Evolutionary conservation across 1,140 invertebrate genomes (phyloP).

Genomic region (Cataglyphis hispanica): DNA sequence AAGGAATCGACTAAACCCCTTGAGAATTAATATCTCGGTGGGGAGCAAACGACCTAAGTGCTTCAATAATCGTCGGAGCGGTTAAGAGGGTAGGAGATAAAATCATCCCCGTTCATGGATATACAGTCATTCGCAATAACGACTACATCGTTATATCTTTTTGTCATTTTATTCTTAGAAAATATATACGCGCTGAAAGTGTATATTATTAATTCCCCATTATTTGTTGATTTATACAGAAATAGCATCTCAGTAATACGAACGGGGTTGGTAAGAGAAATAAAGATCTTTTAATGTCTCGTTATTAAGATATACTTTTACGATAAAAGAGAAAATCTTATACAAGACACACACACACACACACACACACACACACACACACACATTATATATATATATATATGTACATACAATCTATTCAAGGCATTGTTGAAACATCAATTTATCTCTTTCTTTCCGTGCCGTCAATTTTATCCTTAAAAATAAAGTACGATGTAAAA

Average conservation of each 20-base stretch:
- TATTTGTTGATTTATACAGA: not conserved
- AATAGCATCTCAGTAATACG: not conserved
- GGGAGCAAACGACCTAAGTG: slow-evolving; percentile 64
- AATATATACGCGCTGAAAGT: not conserved
- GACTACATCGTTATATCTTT: slow-evolving; percentile 33
- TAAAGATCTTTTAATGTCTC: not conserved
- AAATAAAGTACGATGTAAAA: slow-evolving; percentile 41
- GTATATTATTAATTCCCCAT: not conserved
- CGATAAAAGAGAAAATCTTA: not conserved
- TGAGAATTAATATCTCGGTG: slow-evolving; percentile 63
- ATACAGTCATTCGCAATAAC: not conserved
- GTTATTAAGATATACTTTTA: not conserved
- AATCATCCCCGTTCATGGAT: slow-evolving; percentile 41
- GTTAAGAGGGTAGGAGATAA: slow-evolving; percentile 59
- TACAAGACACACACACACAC: too few species aligned
- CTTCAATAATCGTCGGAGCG: slow-evolving; percentile 65
- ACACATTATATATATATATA: too few species aligned
- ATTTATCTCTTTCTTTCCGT: not conserved
- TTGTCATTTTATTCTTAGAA: not conserved
- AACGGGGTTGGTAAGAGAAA: not conserved
- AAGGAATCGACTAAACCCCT: slow-evolving; percentile 75
- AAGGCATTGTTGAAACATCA: not conserved
- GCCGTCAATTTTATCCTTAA: not conserved
- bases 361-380: too few species aligned
- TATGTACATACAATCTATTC: not conserved